A percentile compares a stretch with the other conserved stretches of the same genome.
Evolutionary conservation across 2,888 invertebrate genomes (phyloP).

Genomic region (Drosophila imparisetae): DNA sequence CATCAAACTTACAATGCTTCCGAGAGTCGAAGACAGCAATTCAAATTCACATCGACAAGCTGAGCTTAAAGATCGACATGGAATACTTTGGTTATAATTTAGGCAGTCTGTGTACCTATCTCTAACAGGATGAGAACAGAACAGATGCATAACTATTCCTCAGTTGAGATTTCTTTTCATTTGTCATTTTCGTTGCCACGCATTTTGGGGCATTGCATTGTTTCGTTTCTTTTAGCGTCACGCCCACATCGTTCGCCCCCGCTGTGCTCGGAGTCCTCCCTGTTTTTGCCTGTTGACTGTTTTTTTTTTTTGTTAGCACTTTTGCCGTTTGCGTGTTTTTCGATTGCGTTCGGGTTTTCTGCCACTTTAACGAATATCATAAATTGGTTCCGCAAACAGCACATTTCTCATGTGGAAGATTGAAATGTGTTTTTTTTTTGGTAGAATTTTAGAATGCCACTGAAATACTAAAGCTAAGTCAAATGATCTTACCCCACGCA

Average conservation of each 20-base stretch:
- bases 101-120: neutral
- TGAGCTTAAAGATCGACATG: neutral
- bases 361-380: constrained; percentile 74
- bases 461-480: constrained; percentile 6
- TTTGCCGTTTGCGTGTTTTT: constrained; percentile 22
- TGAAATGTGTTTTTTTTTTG: constrained; percentile 66
- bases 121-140: neutral
- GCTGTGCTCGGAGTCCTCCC: constrained; percentile 3
- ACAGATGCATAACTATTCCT: neutral
- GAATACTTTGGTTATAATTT: neutral
- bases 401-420: constrained; percentile 81
- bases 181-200: neutral
- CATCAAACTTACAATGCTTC: neutral
- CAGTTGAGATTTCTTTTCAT: neutral
- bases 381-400: constrained; percentile 78
- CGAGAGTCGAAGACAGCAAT: neutral
- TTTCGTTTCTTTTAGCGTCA: constrained; percentile 10
- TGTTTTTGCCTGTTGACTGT: constrained; percentile 31
- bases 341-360: constrained; percentile 25
- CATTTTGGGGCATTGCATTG: constrained; percentile 1
- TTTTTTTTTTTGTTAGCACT: constrained; percentile 30
- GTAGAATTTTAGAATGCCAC: constrained; percentile 19
- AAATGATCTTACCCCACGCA: constrained; percentile 1
- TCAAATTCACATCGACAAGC: neutral
- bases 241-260: constrained; percentile 34